Base-by-base conservation (phyloP, 2,888 invertebrate species). In the Cryptocephalus moraei region DNA sequence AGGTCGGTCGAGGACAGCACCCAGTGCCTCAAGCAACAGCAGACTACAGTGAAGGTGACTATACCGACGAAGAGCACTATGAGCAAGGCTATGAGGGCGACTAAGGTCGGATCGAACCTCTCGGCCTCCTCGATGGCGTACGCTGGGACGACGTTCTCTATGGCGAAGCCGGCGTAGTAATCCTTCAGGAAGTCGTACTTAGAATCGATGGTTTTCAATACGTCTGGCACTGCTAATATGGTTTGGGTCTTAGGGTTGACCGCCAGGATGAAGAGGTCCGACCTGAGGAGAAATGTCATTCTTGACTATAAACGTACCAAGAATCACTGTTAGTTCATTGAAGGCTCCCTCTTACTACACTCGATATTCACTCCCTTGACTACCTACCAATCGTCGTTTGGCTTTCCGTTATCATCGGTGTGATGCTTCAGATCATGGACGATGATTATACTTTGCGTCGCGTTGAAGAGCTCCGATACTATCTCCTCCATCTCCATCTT, bases 1-100 rank as follows among this genome's bases (percentile, higher is more conserved):
- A 89, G 82, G 45, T 82, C 82, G n/a, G 86, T 84, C 41, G 89
- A 82, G 2, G 86, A 81, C 41, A 89, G 82, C 34, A 88, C 86
- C 88, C 91, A 91, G 63, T 90, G 87, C 60, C 88, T 84, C 11
- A 91, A 75, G 62, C 91, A 92, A 56, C 91, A 91, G 67, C 91
- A 91, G 6, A 91, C 84, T 8, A 91, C 86, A 47, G 87, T 78
- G 57, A 91, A 89, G 0, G 91, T 89, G 46, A 91, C 82, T 41
- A 89, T 84, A 6, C 91, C 91, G 14, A 91, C 88, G 61, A 90
- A 82, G 1, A 91, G 75, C 6, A 91, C 89, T 44, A 92, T 86
- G 9, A 91, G 74, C 1, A 92, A 72, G 1, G 91, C 91, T 56
- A 91, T 89, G 22, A 91, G 68, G 0, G 91, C 91, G 12, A 89